Percentiles rank a stretch among this genome's conserved stretches.
These are phyloP conservation scores for Turritopsis dohrnii DNA, from an alignment of 30 jellyfish, hydroid and myxozoan species.

Conservation along the genomic window DNA sequence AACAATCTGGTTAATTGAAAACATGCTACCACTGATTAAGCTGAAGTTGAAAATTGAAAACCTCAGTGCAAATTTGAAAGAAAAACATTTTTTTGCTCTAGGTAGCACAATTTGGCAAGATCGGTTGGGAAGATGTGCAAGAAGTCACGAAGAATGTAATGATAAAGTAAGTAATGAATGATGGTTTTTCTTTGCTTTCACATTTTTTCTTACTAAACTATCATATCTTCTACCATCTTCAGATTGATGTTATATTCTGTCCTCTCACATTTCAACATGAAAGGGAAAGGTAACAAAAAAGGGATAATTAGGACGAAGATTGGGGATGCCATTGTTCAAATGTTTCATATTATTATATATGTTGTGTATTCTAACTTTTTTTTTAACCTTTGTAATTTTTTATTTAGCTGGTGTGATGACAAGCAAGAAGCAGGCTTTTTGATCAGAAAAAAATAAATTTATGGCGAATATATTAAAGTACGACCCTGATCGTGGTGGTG, in stretches of 20 bases:
- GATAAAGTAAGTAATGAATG: not conserved
- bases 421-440: not conserved
- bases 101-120: not conserved
- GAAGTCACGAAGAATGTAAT: not conserved
- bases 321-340: not conserved
- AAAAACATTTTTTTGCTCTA: not conserved
- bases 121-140: not conserved
- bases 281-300: conserved; percentile 5
- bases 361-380: not conserved
- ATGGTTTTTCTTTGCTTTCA: not conserved
- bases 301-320: not conserved
- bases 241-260: conserved; percentile 3
- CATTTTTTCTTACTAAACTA: not conserved
- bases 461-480: not conserved
- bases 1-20: not conserved
- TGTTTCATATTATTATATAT: not conserved
- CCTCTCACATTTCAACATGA: conserved; percentile 10
- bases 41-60: not conserved
- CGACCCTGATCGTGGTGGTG: not conserved
- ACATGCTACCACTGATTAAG: not conserved
- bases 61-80: not conserved
- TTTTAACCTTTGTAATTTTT: not conserved
- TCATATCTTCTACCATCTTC: not conserved
- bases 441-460: not conserved
- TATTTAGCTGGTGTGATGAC: not conserved